These are phyloP conservation scores for Smittia sp. DNA, from an alignment of 2,888 invertebrate genomes.

Conservation along the genomic window DNA sequence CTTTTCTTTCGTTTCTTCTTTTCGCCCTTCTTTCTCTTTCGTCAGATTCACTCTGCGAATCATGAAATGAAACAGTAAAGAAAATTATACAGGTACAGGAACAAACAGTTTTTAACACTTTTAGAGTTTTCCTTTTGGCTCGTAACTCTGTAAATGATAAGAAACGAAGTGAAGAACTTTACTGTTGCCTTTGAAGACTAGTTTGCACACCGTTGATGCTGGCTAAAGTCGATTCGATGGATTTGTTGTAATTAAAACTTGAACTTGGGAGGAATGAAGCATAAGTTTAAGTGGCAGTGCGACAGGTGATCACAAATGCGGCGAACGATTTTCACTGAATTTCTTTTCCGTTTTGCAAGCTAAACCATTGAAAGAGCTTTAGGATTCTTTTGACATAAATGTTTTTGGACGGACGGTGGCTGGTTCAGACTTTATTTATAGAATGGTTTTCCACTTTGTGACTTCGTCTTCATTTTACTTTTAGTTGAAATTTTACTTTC, in stretches of 20 bases:
- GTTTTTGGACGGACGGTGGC: not conserved
- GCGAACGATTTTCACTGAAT: slow-evolving; percentile 3
- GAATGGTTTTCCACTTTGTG: not conserved
- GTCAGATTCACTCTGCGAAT: not conserved
- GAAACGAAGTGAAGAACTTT: not conserved
- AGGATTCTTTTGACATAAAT: not conserved
- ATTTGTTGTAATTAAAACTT: not conserved
- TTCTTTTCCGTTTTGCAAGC: not conserved
- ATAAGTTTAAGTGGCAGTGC: slow-evolving; percentile 8
- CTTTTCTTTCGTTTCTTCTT: not conserved
- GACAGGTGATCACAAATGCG: slow-evolving; percentile 40
- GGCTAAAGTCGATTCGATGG: slow-evolving; percentile 8
- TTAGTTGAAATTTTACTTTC: not conserved
- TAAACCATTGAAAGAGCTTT: not conserved
- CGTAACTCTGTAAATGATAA: not conserved
- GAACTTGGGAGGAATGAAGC: not conserved
- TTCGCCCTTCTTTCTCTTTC: not conserved
- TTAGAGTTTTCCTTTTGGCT: not conserved
- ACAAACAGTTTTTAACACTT: not conserved
- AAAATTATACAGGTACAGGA: not conserved
- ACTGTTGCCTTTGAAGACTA: not conserved
- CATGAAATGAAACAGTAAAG: not conserved
- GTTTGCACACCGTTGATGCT: slow-evolving; percentile 11
- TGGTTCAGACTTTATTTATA: not conserved
- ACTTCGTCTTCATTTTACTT: not conserved